phyloP scores from a whole-genome alignment of 1,140 invertebrate genomes.

The Panagrolaimus sp. region DNA sequence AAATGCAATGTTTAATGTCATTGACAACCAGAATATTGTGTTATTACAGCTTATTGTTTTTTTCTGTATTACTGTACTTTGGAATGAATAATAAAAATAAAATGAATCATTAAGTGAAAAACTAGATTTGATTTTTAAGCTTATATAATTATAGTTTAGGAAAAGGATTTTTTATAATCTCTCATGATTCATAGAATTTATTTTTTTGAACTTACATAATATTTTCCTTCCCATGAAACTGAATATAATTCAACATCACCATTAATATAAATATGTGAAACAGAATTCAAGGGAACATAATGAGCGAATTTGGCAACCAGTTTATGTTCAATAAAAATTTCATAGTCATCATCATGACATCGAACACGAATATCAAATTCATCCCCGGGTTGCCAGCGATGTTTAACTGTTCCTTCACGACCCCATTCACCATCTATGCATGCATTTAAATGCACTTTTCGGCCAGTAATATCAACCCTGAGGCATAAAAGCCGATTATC shows the following conservation, averaged over 20 bases:
- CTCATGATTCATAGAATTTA: neutral
- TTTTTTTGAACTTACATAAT: constrained; percentile 43
- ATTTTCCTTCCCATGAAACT: constrained; percentile 52
- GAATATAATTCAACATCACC: constrained; percentile 54
- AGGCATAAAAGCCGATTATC: constrained; percentile 55
- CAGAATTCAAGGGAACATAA: constrained; percentile 52
- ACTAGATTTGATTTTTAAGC: constrained; percentile 11
- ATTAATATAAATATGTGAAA: constrained; percentile 56
- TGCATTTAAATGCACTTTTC: constrained; percentile 55
- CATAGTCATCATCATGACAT: constrained; percentile 54
- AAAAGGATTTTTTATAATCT: neutral
- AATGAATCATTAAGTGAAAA: constrained; percentile 8
- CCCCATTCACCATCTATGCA: constrained; percentile 59
- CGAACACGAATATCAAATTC: constrained; percentile 57
- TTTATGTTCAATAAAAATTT: constrained; percentile 58
- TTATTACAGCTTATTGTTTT: neutral
- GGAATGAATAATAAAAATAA: too few species aligned
- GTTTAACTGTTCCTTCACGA: constrained; percentile 52
- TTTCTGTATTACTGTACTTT: constrained; percentile 18
- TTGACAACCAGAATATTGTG: neutral
- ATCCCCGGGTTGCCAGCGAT: constrained; percentile 51
- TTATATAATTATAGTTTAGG: too few species aligned
- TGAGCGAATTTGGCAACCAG: constrained; percentile 56
- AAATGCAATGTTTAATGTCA: too few species aligned
- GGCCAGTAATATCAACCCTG: constrained; percentile 45